A percentile compares a stretch with the other conserved stretches of the same genome.
Evolutionary conservation across 2,888 invertebrate species (phyloP).

Genomic region (Dione vanillae): DNA sequence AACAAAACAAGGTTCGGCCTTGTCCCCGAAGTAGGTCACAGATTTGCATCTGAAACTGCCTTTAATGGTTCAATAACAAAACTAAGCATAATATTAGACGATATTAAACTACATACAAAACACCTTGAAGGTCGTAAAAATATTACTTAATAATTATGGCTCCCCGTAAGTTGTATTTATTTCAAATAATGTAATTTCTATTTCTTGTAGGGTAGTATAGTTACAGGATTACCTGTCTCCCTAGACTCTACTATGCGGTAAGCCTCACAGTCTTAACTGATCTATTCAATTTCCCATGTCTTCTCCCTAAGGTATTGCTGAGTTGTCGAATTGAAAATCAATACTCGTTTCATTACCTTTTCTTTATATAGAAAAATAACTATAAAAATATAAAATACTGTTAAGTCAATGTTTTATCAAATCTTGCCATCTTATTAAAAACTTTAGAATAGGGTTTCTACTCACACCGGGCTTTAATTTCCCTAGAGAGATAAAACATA

Average conservation of each 20-base stretch:
- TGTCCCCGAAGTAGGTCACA: slow-evolving; percentile 52
- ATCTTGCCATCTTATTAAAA: slow-evolving; percentile 47
- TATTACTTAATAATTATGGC: neutral
- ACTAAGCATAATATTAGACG: slow-evolving; percentile 27
- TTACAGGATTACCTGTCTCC: slow-evolving; percentile 58
- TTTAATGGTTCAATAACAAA: slow-evolving; percentile 42
- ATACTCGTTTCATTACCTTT: slow-evolving; percentile 1
- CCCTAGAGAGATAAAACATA: slow-evolving; percentile 65
- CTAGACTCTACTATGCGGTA: slow-evolving; percentile 61
- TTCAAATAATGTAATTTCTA: too few species aligned
- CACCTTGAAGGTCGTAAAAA: neutral
- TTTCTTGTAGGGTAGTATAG: slow-evolving; percentile 61
- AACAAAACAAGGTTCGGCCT: slow-evolving; percentile 54
- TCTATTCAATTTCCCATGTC: slow-evolving; percentile 38
- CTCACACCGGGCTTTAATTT: slow-evolving; percentile 70
- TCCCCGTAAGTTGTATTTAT: slow-evolving; percentile 6
- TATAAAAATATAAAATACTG: neutral
- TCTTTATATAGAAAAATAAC: neutral
- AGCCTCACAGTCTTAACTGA: slow-evolving; percentile 54
- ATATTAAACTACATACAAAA: neutral
- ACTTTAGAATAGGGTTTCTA: slow-evolving; percentile 61
- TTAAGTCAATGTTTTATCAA: slow-evolving; percentile 34
- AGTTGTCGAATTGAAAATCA: slow-evolving; percentile 32
- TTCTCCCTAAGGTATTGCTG: slow-evolving; percentile 32
- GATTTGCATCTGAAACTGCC: slow-evolving; percentile 53